Conservation (phyloP, 1,140 invertebrate species). For the Drosophila parabipectinata region DNA sequence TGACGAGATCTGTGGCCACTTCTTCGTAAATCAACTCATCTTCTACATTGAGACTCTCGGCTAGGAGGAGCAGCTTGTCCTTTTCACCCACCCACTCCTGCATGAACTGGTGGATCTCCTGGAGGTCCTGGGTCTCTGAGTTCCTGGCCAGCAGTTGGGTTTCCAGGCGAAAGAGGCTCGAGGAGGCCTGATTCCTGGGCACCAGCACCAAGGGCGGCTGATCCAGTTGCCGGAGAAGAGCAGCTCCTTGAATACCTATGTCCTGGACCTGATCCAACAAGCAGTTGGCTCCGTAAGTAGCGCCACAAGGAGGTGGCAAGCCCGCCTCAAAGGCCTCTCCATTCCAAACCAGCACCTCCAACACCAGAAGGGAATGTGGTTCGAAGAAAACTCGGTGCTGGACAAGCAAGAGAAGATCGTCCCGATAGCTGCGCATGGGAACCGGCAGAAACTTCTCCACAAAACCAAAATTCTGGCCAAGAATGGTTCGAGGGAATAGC, state of each 20-base stretch:
- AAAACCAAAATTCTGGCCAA: constrained; percentile 78
- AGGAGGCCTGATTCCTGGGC: constrained; percentile 61
- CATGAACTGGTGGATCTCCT: constrained; percentile 76
- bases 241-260: constrained; percentile 67
- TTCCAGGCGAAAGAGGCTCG: constrained; percentile 70
- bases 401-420: constrained; percentile 85
- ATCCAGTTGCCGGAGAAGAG: constrained; percentile 63
- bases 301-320: constrained; percentile 83
- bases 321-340: constrained; percentile 84
- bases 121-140: constrained; percentile 72
- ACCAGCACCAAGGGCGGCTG: constrained; percentile 79
- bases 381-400: constrained; percentile 84
- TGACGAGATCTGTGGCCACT: constrained; percentile 46
- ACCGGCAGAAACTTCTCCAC: constrained; percentile 84
- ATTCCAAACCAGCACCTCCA: constrained; percentile 85
- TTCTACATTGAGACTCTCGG: constrained; percentile 9
- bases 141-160: constrained; percentile 65
- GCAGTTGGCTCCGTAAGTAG: constrained; percentile 74
- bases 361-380: constrained; percentile 77
- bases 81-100: constrained; percentile 65
- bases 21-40: constrained; percentile 9
- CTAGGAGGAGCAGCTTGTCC: constrained; percentile 42
- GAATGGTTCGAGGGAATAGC: constrained; percentile 68
- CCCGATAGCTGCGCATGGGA: constrained; percentile 84
- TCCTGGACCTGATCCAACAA: constrained; percentile 78